Evolutionary conservation across 2,888 invertebrate genomes (phyloP).

Genomic region (Nycteola revayana): DNA sequence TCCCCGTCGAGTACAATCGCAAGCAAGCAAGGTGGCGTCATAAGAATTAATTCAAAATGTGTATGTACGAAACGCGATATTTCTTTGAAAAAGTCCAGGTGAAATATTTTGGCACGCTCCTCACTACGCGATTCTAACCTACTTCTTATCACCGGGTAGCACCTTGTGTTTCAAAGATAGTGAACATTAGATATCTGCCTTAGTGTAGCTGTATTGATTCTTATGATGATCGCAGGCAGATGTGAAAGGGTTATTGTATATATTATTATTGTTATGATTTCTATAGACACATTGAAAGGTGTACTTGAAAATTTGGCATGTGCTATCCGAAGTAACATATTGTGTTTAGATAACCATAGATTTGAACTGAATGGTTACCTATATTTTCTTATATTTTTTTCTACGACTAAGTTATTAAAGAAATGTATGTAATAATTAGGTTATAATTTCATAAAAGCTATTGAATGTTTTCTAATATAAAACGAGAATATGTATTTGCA

Average conservation of each 20-base stretch:
- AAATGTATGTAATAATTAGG: no score
- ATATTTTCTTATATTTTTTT: no score
- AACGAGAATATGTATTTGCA: no score
- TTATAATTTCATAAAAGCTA: no score
- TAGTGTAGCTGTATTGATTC: slow-evolving; percentile 37
- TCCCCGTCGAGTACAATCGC: slow-evolving; percentile 72
- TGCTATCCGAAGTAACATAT: slow-evolving; percentile 40
- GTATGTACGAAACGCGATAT: slow-evolving; percentile 56
- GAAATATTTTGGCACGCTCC: slow-evolving; percentile 73
- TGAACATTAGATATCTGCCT: slow-evolving; percentile 27
- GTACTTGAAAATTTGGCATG: slow-evolving; percentile 52
- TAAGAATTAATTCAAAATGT: slow-evolving; percentile 49
- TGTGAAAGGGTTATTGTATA: slow-evolving; percentile 68
- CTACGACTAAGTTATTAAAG: no score
- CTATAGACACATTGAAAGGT: slow-evolving; percentile 57
- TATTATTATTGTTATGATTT: slow-evolving; percentile 62
- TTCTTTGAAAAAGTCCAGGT: slow-evolving; percentile 50
- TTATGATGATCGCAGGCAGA: slow-evolving; percentile 52
- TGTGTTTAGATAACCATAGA: slow-evolving; percentile 17
- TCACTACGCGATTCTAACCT: slow-evolving; percentile 46
- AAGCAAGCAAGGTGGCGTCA: slow-evolving; percentile 61
- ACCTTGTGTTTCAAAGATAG: slow-evolving; percentile 53
- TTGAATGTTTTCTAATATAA: no score
- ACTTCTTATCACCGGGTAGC: slow-evolving; percentile 32
- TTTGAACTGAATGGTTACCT: background rate